Evolutionary conservation across 2,888 invertebrate species (phyloP).

Genomic region (Oegoconia quadripuncta): DNA sequence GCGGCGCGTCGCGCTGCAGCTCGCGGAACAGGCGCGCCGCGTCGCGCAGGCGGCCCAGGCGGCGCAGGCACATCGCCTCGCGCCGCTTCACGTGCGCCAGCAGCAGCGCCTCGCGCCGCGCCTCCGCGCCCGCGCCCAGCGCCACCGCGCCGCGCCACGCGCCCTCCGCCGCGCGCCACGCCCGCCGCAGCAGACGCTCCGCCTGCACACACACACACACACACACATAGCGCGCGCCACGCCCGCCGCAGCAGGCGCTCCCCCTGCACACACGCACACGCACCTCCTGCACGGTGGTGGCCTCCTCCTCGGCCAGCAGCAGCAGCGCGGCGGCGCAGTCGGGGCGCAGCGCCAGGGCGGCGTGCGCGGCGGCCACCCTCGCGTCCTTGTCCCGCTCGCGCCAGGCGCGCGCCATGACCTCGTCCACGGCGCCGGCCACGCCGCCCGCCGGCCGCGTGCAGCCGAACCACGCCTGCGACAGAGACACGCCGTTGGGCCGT

Average conservation of each 20-base stretch:
- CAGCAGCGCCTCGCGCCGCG: constrained; percentile 94
- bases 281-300: constrained; percentile 91
- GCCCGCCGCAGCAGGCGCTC: constrained; percentile 81
- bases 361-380: constrained; percentile 90
- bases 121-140: constrained; percentile 95
- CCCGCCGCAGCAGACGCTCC: constrained; percentile 94
- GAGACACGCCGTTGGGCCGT: no score
- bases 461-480: constrained; percentile 48
- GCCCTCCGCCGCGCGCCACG: constrained; percentile 83
- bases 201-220: no score
- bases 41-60: constrained; percentile 95
- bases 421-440: constrained; percentile 34
- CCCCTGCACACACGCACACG: constrained; percentile 29
- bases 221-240: constrained; percentile 99
- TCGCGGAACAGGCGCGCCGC: constrained; percentile 98
- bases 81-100: constrained; percentile 96
- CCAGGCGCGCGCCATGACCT: constrained; percentile 95
- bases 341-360: constrained; percentile 90
- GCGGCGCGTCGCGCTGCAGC: constrained; percentile 96
- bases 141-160: constrained; percentile 88
- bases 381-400: constrained; percentile 94
- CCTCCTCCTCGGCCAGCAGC: constrained; percentile 97
- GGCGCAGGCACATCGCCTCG: constrained; percentile 98
- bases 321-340: constrained; percentile 98
- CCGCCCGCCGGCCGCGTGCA: constrained; percentile 19